Percentiles rank a stretch among this genome's conserved stretches.
Evolutionary conservation across 2,113 vertebrate species (phyloP).

Genomic region (Scatophagus argus): DNA sequence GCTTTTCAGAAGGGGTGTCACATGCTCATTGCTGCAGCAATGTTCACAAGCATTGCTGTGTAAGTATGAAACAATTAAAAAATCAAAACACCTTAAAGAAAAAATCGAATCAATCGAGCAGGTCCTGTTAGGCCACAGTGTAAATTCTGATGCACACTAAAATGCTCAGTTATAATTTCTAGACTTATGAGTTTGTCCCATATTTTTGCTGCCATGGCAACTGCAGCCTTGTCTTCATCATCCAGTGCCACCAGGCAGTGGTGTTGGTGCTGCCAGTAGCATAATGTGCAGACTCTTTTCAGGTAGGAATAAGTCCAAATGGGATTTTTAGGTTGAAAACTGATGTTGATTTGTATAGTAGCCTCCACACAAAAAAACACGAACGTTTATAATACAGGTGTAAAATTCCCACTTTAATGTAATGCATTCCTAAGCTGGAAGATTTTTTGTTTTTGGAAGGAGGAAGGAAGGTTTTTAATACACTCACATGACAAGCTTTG

Average conservation of each 20-base stretch:
- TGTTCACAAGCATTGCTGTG: background rate
- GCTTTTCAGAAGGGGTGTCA: background rate
- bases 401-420: too few species aligned
- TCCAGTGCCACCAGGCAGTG: background rate
- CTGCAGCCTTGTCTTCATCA: conserved; percentile 11
- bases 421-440: too few species aligned
- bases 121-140: too few species aligned
- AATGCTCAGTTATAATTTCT: background rate
- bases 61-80: too few species aligned
- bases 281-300: too few species aligned
- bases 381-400: background rate
- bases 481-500: background rate
- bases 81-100: background rate
- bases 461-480: background rate
- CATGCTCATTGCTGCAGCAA: background rate
- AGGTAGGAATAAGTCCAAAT: too few species aligned
- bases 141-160: background rate
- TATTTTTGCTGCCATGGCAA: conserved; percentile 44
- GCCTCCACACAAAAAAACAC: background rate
- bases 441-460: too few species aligned
- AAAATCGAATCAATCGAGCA: background rate
- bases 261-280: too few species aligned
- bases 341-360: background rate
- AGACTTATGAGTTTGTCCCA: background rate
- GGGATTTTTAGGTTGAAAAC: too few species aligned